phyloP scores from a whole-genome alignment of 2,888 invertebrate genomes.

The Idaea dimidiata region DNA sequence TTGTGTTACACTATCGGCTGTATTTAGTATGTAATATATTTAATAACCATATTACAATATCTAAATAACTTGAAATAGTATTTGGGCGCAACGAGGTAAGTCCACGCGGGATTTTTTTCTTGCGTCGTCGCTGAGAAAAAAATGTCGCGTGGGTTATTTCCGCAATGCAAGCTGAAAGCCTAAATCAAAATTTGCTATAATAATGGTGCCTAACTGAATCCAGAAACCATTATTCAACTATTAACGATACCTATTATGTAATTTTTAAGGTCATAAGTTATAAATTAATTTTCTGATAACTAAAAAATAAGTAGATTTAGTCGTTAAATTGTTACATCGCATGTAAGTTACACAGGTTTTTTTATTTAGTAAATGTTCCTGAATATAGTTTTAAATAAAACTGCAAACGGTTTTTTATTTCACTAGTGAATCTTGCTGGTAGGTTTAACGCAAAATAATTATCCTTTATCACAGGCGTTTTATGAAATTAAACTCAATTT shows the following conservation, averaged over 20 bases:
- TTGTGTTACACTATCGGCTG: too few species aligned
- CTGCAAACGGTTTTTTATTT: conserved; percentile 11
- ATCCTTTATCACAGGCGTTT: too few species aligned
- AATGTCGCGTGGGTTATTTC: too few species aligned
- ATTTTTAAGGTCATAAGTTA: background rate
- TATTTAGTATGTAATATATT: too few species aligned
- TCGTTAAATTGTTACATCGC: conserved; percentile 42
- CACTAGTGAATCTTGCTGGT: background rate
- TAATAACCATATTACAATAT: background rate
- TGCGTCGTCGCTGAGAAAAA: too few species aligned
- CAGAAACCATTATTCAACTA: background rate
- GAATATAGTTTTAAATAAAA: conserved; percentile 50
- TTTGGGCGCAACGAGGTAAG: too few species aligned
- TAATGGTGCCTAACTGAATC: too few species aligned
- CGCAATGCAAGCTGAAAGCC: too few species aligned
- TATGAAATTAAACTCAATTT: too few species aligned
- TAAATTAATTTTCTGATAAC: conserved; percentile 5
- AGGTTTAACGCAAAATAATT: too few species aligned
- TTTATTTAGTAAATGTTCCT: conserved; percentile 57
- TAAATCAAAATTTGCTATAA: too few species aligned
- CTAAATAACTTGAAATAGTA: background rate
- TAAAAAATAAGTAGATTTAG: conserved; percentile 29
- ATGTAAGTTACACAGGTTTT: conserved; percentile 41
- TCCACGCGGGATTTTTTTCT: too few species aligned
- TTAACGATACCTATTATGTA: background rate